Base-by-base conservation (phyloP, 2,797 vertebrate species). In the Trachurus trachurus region DNA sequence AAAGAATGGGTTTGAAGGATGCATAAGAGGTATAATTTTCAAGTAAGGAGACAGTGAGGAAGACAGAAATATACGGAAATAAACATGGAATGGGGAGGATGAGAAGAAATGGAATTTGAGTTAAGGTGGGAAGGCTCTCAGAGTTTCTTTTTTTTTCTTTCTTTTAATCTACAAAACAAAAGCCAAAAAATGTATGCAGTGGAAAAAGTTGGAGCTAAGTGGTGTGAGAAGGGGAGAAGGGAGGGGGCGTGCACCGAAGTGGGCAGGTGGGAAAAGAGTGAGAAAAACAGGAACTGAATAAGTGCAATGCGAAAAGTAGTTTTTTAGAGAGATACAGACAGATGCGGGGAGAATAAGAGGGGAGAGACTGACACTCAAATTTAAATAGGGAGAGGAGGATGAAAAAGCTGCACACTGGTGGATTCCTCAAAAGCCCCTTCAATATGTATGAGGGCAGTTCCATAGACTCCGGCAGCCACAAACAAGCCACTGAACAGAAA, bases 381-480 rank as follows among this genome's bases (percentile, higher is more conserved):
- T 88, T 93, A 93, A 92, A 94, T 90, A 84, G 79, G 73, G 71
- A 86, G 82, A 83, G 65, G 72, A 87, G 88, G 86, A 92, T 85
- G 78, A 88, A 83, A 93, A 87, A 80, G 81, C 66, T 0, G 78
- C 81, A 89, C 85, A 81, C 87, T 87, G 86, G 88, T 76, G 82
- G 88, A 90, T 90, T 92, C 87, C 91, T 93, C 86, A 91, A 93
- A 92, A 90, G 86, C 88, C 84, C 89, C 88, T 94, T 94, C 92
- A 93, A 88, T 93, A 93, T 93, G 93, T 84, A 93, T 93, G 91
- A 93, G 93, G 88, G 85, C 84, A 81, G 82, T 58, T 88, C 78
- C 87, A 89, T 72, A 69, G 85, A 87, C 82, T 80, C 63, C 47
- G 53, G 83, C 84, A 74, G 90, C 87, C 87, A 79, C 85, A 90